Evolutionary conservation across 2,888 invertebrate species (phyloP), one percentile per base, ranked within the genome.

Genomic region (Drosophila paracracens): DNA sequence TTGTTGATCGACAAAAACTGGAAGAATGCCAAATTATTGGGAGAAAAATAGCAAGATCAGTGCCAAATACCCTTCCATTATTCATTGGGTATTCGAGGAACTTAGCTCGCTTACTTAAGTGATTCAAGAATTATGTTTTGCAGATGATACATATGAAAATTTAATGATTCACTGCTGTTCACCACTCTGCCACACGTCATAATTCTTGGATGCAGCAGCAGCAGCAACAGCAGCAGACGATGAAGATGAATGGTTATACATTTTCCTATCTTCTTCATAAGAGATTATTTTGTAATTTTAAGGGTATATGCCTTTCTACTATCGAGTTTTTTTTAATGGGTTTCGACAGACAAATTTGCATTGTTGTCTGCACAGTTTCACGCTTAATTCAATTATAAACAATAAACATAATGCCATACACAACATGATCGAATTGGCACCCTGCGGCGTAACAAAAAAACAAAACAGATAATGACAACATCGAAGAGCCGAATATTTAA

Each of bases 321-420:
- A 65, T 46, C 2, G 38, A 25, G 25, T 43, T 58, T 29, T 31
- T 18, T 43, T 54, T 27, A 40, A 38, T 68, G n/a, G 4, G 51
- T 54, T 59, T 33, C 56, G 52, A 13, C 74, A 65, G 71, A 68
- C 62, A 73, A 76, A 76, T 78, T 79, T 69, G 76, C 78, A 72
- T 71, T 64, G 61, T 75, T 57, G 71, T 70, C 79, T 82, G 79
- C 71, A 70, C 65, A 80, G 67, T 78, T 81, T 85, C 82, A 85
- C 70, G 82, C 82, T 76, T 85, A 86, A 86, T 86, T 88, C 70
- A 86, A 88, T 88, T 83, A 82, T 83, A 88, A 86, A 86, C 85
- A 86, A 82, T 83, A 81, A 88, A 81, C 86, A 85, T 73, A 72
- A 69, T 69, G 79, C 77, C 79, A 66, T 66, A 61, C 67, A 76